Conservation (phyloP, 2,888 invertebrate genomes). For the Sylvicola cinctus region DNA sequence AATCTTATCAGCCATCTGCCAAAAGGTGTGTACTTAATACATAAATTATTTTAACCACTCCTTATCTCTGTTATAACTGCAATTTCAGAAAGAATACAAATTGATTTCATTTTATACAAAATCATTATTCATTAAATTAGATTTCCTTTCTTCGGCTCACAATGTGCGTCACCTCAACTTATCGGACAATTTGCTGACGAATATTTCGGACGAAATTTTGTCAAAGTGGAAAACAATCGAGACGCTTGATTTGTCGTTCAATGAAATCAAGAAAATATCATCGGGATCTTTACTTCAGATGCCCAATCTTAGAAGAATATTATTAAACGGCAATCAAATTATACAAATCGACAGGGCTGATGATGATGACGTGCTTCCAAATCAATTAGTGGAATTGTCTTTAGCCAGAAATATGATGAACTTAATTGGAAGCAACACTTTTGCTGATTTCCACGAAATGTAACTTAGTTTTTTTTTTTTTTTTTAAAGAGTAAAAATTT, state of each 20-base stretch:
- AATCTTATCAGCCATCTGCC: slow-evolving; percentile 4
- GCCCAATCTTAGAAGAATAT: no score
- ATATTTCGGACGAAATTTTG: slow-evolving; percentile 5
- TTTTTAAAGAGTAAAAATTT: neutral
- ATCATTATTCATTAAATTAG: no score
- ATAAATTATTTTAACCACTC: no score
- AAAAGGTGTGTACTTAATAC: no score
- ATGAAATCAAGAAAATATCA: slow-evolving; percentile 5
- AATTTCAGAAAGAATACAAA: neutral
- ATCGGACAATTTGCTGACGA: slow-evolving; percentile 6
- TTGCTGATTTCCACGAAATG: slow-evolving; percentile 5
- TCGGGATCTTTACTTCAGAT: neutral
- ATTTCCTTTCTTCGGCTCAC: slow-evolving; percentile 5
- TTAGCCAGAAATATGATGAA: slow-evolving; percentile 6
- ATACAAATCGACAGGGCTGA: no score
- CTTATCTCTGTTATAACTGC: no score
- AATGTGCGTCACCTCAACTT: slow-evolving; percentile 4
- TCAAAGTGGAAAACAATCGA: neutral
- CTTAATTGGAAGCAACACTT: slow-evolving; percentile 4
- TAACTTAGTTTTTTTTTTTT: slow-evolving; percentile 1
- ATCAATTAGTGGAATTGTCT: slow-evolving; percentile 3
- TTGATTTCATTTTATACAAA: neutral
- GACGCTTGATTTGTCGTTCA: no score
- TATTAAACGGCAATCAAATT: no score
- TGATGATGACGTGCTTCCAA: no score